These are phyloP conservation scores for Bombyx huttoni DNA, from an alignment of 2,888 invertebrate species.

Conservation along the genomic window DNA sequence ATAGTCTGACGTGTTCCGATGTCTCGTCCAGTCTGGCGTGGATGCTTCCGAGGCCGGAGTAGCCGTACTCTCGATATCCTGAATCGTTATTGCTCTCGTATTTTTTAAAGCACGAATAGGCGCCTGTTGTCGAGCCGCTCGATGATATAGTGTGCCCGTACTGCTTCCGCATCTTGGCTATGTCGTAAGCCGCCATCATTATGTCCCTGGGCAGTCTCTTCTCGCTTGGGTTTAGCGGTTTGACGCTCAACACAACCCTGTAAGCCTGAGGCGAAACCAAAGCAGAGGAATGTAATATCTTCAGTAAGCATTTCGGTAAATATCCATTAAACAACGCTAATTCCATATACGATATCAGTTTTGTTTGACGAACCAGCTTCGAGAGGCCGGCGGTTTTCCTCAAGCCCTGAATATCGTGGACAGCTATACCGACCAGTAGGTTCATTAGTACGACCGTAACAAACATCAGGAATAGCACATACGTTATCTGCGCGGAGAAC, in stretches of 20 bases:
- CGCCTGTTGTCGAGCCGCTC: constrained; percentile 75
- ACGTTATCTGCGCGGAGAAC: constrained; percentile 86
- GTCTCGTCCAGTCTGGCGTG: constrained; percentile 79
- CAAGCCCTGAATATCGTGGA: constrained; percentile 88
- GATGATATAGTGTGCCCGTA: constrained; percentile 79
- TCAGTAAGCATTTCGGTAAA: constrained; percentile 80
- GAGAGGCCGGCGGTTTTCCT: constrained; percentile 89
- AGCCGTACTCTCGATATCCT: constrained; percentile 66
- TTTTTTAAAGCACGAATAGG: constrained; percentile 76
- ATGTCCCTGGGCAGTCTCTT: constrained; percentile 85
- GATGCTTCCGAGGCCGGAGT: constrained; percentile 71
- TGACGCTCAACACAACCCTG: constrained; percentile 85
- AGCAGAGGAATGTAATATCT: constrained; percentile 83
- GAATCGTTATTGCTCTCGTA: constrained; percentile 75
- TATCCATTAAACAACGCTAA: constrained; percentile 85
- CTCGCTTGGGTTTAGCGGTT: constrained; percentile 87
- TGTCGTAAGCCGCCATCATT: constrained; percentile 84
- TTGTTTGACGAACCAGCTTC: constrained; percentile 87
- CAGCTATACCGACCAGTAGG: constrained; percentile 87
- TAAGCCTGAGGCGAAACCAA: constrained; percentile 86
- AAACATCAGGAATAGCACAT: constrained; percentile 84
- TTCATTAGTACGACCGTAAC: constrained; percentile 91
- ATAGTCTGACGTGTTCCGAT: constrained; percentile 75
- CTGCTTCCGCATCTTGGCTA: constrained; percentile 81
- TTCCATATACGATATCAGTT: constrained; percentile 89